Conservation (phyloP, 1,140 invertebrate genomes). For the Rhopalosiphum maidis region DNA sequence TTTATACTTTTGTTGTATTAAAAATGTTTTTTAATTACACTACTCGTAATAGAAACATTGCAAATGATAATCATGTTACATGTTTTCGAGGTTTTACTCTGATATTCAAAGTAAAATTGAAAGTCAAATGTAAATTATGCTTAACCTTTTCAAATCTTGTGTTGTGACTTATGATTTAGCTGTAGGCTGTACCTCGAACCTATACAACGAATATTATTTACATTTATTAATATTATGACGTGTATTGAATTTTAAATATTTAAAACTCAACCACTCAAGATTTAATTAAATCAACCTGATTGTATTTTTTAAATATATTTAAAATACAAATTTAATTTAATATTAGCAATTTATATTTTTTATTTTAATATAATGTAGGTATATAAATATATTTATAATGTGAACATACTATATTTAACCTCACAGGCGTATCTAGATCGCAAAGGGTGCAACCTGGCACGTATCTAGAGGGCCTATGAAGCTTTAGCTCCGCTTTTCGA, state of each 20-base stretch:
- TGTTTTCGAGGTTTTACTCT: neutral
- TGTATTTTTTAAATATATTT: neutral
- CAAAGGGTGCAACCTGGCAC: too few relatives aligned
- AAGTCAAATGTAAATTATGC: constrained; percentile 12
- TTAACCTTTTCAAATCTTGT: neutral
- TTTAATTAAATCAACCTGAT: neutral
- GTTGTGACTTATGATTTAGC: neutral
- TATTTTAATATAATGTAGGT: neutral
- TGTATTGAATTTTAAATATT: neutral
- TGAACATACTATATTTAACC: neutral
- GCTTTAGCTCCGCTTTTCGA: too few relatives aligned
- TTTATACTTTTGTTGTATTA: neutral
- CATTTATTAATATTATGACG: neutral
- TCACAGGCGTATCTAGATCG: too few relatives aligned
- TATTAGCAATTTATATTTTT: too few relatives aligned
- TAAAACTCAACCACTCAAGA: neutral
- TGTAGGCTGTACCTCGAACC: too few relatives aligned
- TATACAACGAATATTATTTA: neutral
- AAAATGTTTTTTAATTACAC: neutral
- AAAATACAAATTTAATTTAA: too few relatives aligned
- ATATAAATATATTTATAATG: neutral
- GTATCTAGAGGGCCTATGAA: too few relatives aligned
- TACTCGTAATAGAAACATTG: too few relatives aligned
- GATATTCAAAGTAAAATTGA: neutral
- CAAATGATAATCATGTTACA: neutral